Evolutionary conservation across 2,888 invertebrate genomes (phyloP), one percentile per base, ranked within the genome.

Genomic region (Trissolcus brochymenae): DNA sequence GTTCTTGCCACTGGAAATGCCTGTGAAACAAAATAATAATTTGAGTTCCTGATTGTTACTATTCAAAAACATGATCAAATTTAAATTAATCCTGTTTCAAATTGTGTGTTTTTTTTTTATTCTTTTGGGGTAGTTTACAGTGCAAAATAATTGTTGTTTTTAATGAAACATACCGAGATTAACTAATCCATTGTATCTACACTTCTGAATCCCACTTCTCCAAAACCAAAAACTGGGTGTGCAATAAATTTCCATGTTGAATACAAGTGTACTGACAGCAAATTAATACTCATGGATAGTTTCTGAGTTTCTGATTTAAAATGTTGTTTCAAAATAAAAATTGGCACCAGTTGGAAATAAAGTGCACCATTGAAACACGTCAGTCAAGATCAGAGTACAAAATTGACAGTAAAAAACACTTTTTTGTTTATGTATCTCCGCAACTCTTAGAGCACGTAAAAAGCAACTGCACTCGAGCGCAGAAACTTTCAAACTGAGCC

Each of bases 401-500:
- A 43, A 43, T 43, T 43, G 43, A 9, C 13, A 43, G 43, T 43
- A 4, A 43, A 4, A 43, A 13, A 43, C 11, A 43, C 2, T 1
- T 13, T 43, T 13, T 43, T 43, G 43, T 50, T 14, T 50, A 50
- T 4, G 50, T 50, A 35, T 25, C n/a, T n/a, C 19, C 29, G 19
- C 13, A 57, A 16, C 9, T 21, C 13, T 14, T 41, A 9, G 46
- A 19, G 55, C 11, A 14, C 46, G 7, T 2, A 2, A 29, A 29
- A 29, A 35, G 7, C 55, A 55, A 6, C 55, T 14, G 49, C 1
- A 66, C 57, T 56, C 53, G 49, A 50, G 40, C 66, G 57, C 17
- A 17, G 21, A 7, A 66, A 66, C 66, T 66, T 66, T 66, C 66
- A 66, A 66, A 66, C 66, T 66, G 66, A 29, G 17, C 14, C 21